A percentile compares a stretch with the other conserved stretches of the same genome.
Conservation (phyloP, 1,140 invertebrate genomes). For the Asbolus verrucosus region DNA sequence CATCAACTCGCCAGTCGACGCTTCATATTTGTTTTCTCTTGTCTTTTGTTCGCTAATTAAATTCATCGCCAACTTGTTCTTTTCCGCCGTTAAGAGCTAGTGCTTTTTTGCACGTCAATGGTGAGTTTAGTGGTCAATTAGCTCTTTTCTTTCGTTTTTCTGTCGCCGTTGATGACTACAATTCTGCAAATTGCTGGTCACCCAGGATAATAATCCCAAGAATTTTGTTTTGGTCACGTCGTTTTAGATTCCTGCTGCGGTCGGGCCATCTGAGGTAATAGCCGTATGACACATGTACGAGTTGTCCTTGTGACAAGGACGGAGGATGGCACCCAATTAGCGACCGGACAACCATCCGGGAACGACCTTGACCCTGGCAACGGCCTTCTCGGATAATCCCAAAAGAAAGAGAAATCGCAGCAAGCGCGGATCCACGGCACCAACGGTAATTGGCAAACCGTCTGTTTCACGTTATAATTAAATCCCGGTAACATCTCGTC, state of each 20-base stretch:
- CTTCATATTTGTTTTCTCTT: constrained; percentile 5
- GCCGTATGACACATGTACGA: constrained; percentile 25
- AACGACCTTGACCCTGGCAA: constrained; percentile 16
- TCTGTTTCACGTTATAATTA: constrained; percentile 34
- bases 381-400: constrained; percentile 32
- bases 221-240: constrained; percentile 36
- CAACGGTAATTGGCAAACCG: constrained; percentile 32
- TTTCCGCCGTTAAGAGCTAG: neutral
- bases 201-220: constrained; percentile 7
- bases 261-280: constrained; percentile 30
- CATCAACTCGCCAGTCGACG: constrained; percentile 4
- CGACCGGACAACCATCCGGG: constrained; percentile 9
- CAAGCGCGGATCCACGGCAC: constrained; percentile 17
- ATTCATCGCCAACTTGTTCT: neutral
- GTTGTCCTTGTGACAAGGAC: constrained; percentile 31
- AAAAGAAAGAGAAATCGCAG: constrained; percentile 30
- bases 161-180: constrained; percentile 19
- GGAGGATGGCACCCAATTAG: constrained; percentile 38
- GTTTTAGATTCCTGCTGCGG: constrained; percentile 27
- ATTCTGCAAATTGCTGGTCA: constrained; percentile 9
- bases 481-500: constrained; percentile 33
- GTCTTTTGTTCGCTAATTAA: constrained; percentile 15
- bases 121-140: constrained; percentile 16
- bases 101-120: neutral
- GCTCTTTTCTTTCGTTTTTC: constrained; percentile 25